Base-by-base conservation (phyloP, 1,140 invertebrate genomes). In the Neodiprion virginianus region DNA sequence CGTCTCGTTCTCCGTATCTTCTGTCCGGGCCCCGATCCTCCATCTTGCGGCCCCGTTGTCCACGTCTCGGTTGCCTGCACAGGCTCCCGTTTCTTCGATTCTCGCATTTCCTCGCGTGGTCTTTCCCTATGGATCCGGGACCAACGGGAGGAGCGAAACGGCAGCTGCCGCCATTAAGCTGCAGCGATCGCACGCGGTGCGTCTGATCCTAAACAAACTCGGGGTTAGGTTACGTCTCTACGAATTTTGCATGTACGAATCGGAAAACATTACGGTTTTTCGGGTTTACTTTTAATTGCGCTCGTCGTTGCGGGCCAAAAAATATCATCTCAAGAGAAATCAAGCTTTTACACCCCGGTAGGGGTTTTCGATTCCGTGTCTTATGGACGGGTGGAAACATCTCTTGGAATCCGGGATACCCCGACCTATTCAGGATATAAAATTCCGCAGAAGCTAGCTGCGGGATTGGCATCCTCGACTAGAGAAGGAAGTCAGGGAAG, bases 1-100 rank as follows among this genome's bases (percentile, higher is more conserved):
- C 69, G 70, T 67, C 67, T 21, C 49, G 17, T 48, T 28, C 48
- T 61, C 11, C 73, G 50, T 61, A 21, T 74, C 67, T 40, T 74
- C 73, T 74, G 65, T 69, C 40, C 48, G 21, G 67, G 53, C 4
- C 68, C 65, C 53, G 67, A 8, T 68, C 14, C 28, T 50, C 23
- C 65, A 14, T 53, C 67, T 67, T 68, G 23, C n/a, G 48, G 14
- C 17, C 48, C 12, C 48, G 53, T 61, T 17, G 53, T 61, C 28
- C n/a, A 40, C 28, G 53, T 61, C 53, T 12, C n/a, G 11, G 5
- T 17, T 61, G 53, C 11, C 53, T 17, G 53, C n/a, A 40, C 28
- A 40, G 53, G 53, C 53, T 61, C 11, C 53, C 53, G 53, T 61
- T 61, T 61, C 53, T 61, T 61, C 53, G 53, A 61, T 61, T 61